These are phyloP conservation scores for Novumbra hubbsi DNA, from an alignment of 2,797 vertebrate species.

Conservation along the genomic window DNA sequence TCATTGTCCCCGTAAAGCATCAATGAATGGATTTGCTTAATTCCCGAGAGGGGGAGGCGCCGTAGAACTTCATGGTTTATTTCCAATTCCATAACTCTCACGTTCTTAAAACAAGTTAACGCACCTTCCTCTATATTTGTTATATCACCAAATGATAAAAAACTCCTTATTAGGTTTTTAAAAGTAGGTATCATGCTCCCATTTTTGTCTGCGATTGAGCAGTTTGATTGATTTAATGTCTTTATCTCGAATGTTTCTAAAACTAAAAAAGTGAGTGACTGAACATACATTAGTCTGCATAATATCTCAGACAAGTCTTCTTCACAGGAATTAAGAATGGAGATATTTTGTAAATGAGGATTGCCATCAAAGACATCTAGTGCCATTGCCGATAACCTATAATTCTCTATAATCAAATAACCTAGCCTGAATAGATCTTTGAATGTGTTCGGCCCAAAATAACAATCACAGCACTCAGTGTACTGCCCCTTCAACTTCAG, in stretches of 20 bases:
- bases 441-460: not conserved
- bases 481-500: not conserved
- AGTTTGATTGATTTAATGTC: not conserved
- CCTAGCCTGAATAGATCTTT: constrained; percentile 7
- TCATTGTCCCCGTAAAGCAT: no score
- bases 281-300: constrained; percentile 16
- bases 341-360: not conserved
- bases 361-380: constrained; percentile 10
- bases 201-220: not conserved
- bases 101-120: not conserved
- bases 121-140: not conserved
- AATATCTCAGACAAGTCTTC: constrained; percentile 4
- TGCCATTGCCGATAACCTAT: not conserved
- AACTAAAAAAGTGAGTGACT: not conserved
- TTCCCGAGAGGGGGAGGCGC: no score
- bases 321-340: rapidly evolving
- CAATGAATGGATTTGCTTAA: no score
- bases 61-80: no score
- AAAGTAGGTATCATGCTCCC: constrained; percentile 2
- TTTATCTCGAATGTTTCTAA: not conserved
- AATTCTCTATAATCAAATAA: not conserved
- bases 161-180: not conserved
- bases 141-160: not conserved
- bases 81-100: no score
- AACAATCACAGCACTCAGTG: not conserved